Base-by-base conservation (phyloP, 1,140 invertebrate genomes). In the Olivierus martensii region DNA sequence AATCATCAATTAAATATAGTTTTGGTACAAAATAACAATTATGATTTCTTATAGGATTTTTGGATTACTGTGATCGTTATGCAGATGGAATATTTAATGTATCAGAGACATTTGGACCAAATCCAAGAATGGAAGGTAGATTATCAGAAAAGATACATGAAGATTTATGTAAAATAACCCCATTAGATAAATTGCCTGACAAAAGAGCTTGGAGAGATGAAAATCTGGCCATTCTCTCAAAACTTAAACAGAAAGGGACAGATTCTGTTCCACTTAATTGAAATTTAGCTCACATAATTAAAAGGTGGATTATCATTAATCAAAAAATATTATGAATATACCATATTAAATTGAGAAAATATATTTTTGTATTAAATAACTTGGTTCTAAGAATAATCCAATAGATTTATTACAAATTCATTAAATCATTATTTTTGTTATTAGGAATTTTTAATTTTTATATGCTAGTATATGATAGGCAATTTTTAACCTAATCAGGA, bases 141-240 rank as follows among this genome's bases (percentile, higher is more conserved):
- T 43, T 59, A 14, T 64, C 65, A 4, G 56, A 68, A 46, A 61
- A 64, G 35, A 63, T 71, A 47, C 43, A 67, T 53, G 65, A 81
- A 21, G 80, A 89, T 61, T 66, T 93, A 21, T 79, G 80, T 55
- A 70, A 73, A 12, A 77, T 79, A 63, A 79, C 84, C 18, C 85
- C 89, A 0, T 58, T 91, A 14, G 77, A 87, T 22, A 76, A 81
- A 62, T 69, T 94, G 17, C 74, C 73, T 41, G 78, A 85, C 51
- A 69, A 86, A 54, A 73, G 88, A 41, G 74, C 73, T 2, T 94
- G 89, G 86, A 73, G 91, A 37, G 89, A 95, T 65, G 73, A 77
- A 21, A 83, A 84, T 54, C 73, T 96, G 10, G 84, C 83, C 0
- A 80, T 84, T 51, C 70, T 95, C 10, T 80, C 87, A 7, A 71